Percentiles rank a stretch among this genome's conserved stretches.
These are phyloP conservation scores for Tychaedon coryphoeus DNA, from an alignment of 2,113 vertebrate genomes.

Conservation along the genomic window DNA sequence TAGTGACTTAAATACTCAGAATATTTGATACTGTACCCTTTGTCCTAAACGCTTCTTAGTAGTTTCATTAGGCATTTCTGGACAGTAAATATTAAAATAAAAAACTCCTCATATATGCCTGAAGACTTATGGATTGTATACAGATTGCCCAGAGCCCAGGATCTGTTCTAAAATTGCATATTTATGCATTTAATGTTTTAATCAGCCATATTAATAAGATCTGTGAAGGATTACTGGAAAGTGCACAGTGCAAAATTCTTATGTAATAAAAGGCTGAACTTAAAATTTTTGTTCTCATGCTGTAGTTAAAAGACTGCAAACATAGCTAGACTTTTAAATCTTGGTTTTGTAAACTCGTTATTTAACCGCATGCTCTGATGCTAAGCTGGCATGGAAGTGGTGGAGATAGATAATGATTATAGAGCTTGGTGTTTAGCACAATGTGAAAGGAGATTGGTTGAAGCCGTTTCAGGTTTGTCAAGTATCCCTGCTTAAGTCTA, in stretches of 20 bases:
- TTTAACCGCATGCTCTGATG: conserved; percentile 13
- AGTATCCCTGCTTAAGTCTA: background rate
- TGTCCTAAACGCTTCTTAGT: background rate
- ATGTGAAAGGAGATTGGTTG: background rate
- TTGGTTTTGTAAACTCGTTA: background rate
- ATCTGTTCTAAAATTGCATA: background rate
- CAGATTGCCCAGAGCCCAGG: background rate
- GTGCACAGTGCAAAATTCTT: background rate
- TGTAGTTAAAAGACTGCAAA: background rate
- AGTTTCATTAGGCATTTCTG: background rate
- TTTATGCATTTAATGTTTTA: background rate
- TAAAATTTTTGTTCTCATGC: background rate
- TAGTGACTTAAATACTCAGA: background rate
- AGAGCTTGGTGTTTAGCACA: background rate
- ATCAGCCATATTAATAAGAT: background rate
- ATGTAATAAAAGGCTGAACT: background rate
- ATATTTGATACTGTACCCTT: background rate
- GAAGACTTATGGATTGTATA: background rate
- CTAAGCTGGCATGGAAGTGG: background rate
- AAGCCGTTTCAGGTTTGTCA: background rate
- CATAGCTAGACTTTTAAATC: background rate
- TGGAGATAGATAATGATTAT: background rate
- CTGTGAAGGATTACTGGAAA: background rate
- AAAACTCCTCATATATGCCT: background rate
- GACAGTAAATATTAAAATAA: background rate